Evolutionary conservation across 2,888 invertebrate genomes (phyloP), one percentile per base, ranked within the genome.

Genomic region (Drepanosiphum platanoidis): DNA sequence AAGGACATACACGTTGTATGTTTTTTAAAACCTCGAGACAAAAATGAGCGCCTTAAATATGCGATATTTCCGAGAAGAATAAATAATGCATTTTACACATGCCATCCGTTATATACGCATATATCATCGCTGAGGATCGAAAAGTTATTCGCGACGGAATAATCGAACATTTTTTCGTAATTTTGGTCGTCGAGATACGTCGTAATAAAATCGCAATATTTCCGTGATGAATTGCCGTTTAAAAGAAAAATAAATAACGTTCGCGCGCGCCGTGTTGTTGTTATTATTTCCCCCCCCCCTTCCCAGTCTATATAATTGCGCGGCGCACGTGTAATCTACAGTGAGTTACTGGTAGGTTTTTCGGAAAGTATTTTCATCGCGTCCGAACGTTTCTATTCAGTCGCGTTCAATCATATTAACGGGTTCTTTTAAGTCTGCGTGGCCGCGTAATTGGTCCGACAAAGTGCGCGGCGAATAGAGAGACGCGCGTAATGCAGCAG

Each of bases 341-440:
- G 61, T 42, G 22, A 66, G 68, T 34, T 64, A 3, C 15, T 79
- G 46, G 32, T 1, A 68, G 46, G 30, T 27, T 52, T 46, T 52
- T 52, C 52, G 52, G 52, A 52, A 22, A 52, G 22, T 52, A 52
- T 52, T 22, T 52, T 52, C 52, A 52, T 52, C 66, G 66, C 15
- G 61, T 3, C 13, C 36, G 15, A 27, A 27, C 36, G 64, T 78
- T 64, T 78, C 30, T 61, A 64, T 22, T 39, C 64, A 42, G 42
- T 78, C 30, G n/a, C 18, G 68, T 80, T 80, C 70, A 80, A 80
- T 80, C 36, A 52, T 36, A 80, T 80, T 52, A 52, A 52, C 68
- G 18, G 34, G 27, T 22, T 70, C 52, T 52, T 27, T 70, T 36
- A 66, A 22, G 78, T 27, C 18, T 7, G 0, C 27, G n/a, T n/a